Base-by-base conservation (phyloP, 2,888 invertebrate species). In the Hirudinaria manillensis region DNA sequence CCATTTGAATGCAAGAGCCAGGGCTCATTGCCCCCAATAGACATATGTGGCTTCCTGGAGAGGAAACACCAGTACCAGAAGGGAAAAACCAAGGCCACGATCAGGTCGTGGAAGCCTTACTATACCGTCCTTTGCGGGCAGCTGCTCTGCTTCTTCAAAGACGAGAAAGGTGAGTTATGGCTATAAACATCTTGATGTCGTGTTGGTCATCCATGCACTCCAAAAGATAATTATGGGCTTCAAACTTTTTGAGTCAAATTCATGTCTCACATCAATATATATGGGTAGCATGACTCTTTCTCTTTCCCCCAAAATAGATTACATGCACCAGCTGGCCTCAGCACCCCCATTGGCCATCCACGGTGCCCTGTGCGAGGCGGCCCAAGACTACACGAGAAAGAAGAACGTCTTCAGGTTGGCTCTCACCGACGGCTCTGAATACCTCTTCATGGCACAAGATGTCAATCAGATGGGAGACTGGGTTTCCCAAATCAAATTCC, bases 111-210 rank as follows among this genome's bases (percentile, higher is more conserved):
- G 99, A 94, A 96, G 82, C 90, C 89, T 75, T 93, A 92, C 87
- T 93, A 96, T 86, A 92, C 94, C 0, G 97, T 97, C 75, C 88
- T 99, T 34, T 98, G 96, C 84, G 98, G 98, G 0, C 98, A 99
- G 84, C 87, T 97, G 81, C 87, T 99, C 74, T 97, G 96, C 87
- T 98, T 99, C 91, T 99, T 98, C 89, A 92, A 95, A 83, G 95
- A 96, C 84, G 92, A 93, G 83, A 90, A 91, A 80, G 84, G 85
- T 85, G 78, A 29, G 7, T 10, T 38, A 10, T 45, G 16, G 45
- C 16, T 10, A 45, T 45, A 16, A 45, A 45, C 45, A 27, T 38
- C 21, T 29, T 7, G 55, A 34, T 72, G 3, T 72, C 24, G 16
- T 72, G 36, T 34, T 70, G 19, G 36, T 24, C 21, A 38, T 6